Conservation (phyloP, 1,140 invertebrate genomes). For the Agrilus planipennis region DNA sequence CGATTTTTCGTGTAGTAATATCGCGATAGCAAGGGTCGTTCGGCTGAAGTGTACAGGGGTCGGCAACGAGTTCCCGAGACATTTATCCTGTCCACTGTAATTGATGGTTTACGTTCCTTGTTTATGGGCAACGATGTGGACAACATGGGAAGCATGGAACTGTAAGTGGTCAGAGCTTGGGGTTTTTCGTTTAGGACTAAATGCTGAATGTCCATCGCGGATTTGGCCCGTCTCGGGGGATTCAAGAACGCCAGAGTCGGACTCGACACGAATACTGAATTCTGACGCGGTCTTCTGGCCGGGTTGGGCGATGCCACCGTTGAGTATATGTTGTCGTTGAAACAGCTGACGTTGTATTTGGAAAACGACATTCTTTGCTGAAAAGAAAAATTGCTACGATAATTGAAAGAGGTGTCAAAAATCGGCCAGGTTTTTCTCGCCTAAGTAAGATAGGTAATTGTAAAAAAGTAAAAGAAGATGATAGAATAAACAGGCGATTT, state of each 20-base stretch:
- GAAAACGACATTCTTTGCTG: constrained; percentile 54
- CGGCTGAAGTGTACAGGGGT: constrained; percentile 3
- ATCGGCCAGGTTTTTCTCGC: too few relatives aligned
- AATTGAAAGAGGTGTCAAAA: too few relatives aligned
- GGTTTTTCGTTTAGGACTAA: constrained; percentile 38
- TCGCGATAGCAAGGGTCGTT: constrained; percentile 9
- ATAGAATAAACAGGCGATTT: too few relatives aligned
- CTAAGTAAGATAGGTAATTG: too few relatives aligned
- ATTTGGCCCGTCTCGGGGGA: constrained; percentile 59
- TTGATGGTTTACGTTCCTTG: constrained; percentile 23
- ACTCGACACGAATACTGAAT: constrained; percentile 73
- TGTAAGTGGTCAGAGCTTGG: constrained; percentile 11
- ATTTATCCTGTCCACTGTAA: constrained; percentile 22
- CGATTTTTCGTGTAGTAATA: constrained; percentile 17
- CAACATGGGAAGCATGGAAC: constrained; percentile 16
- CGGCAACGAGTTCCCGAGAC: constrained; percentile 8
- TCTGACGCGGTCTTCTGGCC: constrained; percentile 49
- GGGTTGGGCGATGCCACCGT: constrained; percentile 28
- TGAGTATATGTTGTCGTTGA: constrained; percentile 38
- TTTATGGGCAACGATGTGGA: constrained; percentile 14
- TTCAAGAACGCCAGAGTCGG: constrained; percentile 47
- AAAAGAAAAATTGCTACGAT: constrained; percentile 28
- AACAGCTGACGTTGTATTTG: constrained; percentile 53
- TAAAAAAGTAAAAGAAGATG: too few relatives aligned
- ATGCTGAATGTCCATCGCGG: constrained; percentile 71